These are phyloP conservation scores for Lynx canadensis DNA, from an alignment of 2,113 vertebrate genomes.

Conservation along the genomic window DNA sequence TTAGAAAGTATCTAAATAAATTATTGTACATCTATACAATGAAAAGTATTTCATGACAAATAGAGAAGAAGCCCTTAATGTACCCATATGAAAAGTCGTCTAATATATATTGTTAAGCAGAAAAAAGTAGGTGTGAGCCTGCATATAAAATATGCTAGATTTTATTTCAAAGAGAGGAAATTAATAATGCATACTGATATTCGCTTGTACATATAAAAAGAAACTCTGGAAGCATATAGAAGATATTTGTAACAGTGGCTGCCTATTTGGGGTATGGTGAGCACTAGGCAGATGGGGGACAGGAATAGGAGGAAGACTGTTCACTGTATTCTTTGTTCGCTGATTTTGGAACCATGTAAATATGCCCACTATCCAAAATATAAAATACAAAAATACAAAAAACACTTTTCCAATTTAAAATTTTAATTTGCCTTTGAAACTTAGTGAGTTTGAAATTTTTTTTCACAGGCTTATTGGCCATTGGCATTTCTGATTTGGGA, in stretches of 20 bases:
- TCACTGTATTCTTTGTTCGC: neutral
- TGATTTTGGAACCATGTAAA: neutral
- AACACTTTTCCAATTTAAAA: neutral
- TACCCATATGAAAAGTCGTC: neutral
- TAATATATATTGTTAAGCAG: neutral
- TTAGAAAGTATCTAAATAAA: conserved; percentile 42
- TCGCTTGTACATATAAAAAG: neutral
- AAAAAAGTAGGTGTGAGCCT: neutral
- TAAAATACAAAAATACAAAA: neutral
- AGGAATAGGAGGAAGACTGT: neutral
- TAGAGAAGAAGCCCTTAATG: neutral
- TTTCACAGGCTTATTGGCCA: neutral
- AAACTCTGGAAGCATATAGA: neutral
- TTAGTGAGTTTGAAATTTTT: neutral
- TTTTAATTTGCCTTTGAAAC: conserved; percentile 29
- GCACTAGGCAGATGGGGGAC: neutral
- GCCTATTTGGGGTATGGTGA: neutral
- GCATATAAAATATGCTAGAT: neutral
- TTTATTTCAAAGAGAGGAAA: conserved; percentile 31
- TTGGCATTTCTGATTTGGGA: conserved; percentile 30
- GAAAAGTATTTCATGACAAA: conserved; percentile 3
- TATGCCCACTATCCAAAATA: neutral
- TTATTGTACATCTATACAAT: neutral
- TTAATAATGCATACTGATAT: neutral
- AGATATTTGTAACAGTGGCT: neutral